Conservation (phyloP, 2,888 invertebrate genomes). For the Tenthredo distinguenda region DNA sequence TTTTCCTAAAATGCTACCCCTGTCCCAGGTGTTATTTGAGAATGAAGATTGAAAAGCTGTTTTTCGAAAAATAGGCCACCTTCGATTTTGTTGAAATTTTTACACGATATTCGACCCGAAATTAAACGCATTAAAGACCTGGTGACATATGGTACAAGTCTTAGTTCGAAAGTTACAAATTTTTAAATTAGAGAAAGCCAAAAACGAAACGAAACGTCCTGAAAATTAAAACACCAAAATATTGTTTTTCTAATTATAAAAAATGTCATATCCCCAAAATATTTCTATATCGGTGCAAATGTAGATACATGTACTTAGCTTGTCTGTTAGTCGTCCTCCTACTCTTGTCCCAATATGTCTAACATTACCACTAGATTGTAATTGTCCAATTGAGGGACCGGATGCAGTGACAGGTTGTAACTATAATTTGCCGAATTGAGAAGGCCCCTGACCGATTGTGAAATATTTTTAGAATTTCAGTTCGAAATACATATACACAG, state of each 20-base stretch:
- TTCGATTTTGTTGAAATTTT: no score
- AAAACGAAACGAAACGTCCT: no score
- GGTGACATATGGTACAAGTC: no score
- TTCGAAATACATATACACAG: background rate
- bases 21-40: no score
- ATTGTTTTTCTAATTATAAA: background rate
- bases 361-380: background rate
- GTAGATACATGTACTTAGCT: background rate
- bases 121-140: no score
- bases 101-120: no score
- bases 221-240: no score
- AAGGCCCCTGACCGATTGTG: background rate
- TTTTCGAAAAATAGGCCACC: no score
- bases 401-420: conserved; percentile 2
- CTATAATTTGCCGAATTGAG: background rate
- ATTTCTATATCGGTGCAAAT: background rate
- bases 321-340: background rate
- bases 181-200: no score
- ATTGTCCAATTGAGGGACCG: background rate
- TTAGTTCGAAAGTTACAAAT: no score
- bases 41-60: no score
- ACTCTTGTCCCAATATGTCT: conserved; percentile 2
- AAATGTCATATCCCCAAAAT: background rate
- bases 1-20: no score
- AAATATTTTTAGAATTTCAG: background rate